A percentile compares a stretch with the other conserved stretches of the same genome.
Evolutionary conservation across 2,888 invertebrate species (phyloP).

Genomic region (Lochmaea crataegi): DNA sequence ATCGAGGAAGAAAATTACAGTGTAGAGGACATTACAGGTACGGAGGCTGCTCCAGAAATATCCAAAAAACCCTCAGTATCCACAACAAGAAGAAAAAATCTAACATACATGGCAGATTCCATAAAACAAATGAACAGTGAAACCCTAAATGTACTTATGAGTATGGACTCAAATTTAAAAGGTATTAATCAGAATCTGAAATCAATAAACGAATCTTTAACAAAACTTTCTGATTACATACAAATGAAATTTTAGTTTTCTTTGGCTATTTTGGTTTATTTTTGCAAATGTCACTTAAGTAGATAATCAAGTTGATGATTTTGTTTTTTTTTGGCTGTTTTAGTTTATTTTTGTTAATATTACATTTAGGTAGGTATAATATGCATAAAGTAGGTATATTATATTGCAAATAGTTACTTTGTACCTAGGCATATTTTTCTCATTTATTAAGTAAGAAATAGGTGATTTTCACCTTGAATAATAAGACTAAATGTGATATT

Average conservation of each 20-base stretch:
- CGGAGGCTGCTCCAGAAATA: constrained; percentile 12
- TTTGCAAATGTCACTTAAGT: constrained; percentile 12
- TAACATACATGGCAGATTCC: background rate
- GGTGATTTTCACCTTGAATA: too few relatives aligned
- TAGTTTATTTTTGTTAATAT: too few relatives aligned
- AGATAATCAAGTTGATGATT: too few relatives aligned
- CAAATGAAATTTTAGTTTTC: constrained; percentile 13
- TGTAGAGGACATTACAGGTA: constrained; percentile 9
- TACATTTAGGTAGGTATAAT: too few relatives aligned
- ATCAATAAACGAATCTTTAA: constrained; percentile 13
- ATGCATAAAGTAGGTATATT: too few relatives aligned
- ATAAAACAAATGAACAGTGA: constrained; percentile 10
- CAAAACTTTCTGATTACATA: constrained; percentile 2
- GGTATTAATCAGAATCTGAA: constrained; percentile 14
- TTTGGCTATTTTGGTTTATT: constrained; percentile 8
- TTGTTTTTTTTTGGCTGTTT: too few relatives aligned
- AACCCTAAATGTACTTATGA: constrained; percentile 13
- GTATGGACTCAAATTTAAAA: constrained; percentile 11
- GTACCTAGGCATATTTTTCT: too few relatives aligned
- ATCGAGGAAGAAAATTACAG: too few relatives aligned
- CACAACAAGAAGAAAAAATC: constrained; percentile 12
- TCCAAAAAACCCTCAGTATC: constrained; percentile 6
- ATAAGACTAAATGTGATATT: too few relatives aligned
- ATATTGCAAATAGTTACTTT: too few relatives aligned
- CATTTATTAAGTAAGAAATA: too few relatives aligned